phyloP scores from a whole-genome alignment of 2,888 invertebrate species.

The Tipula unca region DNA sequence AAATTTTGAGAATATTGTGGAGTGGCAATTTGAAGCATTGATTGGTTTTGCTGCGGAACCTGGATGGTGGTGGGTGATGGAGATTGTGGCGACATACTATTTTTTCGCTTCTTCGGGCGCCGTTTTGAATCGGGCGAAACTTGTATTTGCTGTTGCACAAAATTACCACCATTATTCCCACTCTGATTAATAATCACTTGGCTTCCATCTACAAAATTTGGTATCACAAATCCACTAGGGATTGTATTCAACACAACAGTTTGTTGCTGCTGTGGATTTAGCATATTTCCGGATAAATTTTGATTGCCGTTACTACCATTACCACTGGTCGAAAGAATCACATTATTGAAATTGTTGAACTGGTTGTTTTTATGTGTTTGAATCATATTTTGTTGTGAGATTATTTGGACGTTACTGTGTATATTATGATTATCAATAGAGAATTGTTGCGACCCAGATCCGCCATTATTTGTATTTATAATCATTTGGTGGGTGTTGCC shows the following conservation, averaged over 20 bases:
- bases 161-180: slow-evolving; percentile 24
- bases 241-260: slow-evolving; percentile 74
- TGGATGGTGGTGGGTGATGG: slow-evolving; percentile 34
- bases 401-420: slow-evolving; percentile 26
- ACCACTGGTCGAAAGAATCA: neutral
- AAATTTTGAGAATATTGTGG: slow-evolving; percentile 62
- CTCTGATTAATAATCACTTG: slow-evolving; percentile 53
- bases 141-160: slow-evolving; percentile 31
- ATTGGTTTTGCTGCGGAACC: slow-evolving; percentile 42
- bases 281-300: neutral
- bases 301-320: neutral
- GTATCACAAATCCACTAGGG: slow-evolving; percentile 67
- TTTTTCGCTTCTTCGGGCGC: slow-evolving; percentile 66
- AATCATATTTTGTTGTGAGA: slow-evolving; percentile 28
- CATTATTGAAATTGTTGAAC: slow-evolving; percentile 9
- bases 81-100: slow-evolving; percentile 31
- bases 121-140: slow-evolving; percentile 64
- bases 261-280: slow-evolving; percentile 53
- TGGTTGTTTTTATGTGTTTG: neutral
- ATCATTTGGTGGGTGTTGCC: slow-evolving; percentile 29
- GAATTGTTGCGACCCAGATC: slow-evolving; percentile 24
- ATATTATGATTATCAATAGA: slow-evolving; percentile 20
- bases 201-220: slow-evolving; percentile 58
- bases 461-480: slow-evolving; percentile 24
- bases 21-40: slow-evolving; percentile 54